A percentile compares a stretch with the other conserved stretches of the same genome.
phyloP scores from a whole-genome alignment of 1,140 invertebrate species.

The Drosophila kepulauana region DNA sequence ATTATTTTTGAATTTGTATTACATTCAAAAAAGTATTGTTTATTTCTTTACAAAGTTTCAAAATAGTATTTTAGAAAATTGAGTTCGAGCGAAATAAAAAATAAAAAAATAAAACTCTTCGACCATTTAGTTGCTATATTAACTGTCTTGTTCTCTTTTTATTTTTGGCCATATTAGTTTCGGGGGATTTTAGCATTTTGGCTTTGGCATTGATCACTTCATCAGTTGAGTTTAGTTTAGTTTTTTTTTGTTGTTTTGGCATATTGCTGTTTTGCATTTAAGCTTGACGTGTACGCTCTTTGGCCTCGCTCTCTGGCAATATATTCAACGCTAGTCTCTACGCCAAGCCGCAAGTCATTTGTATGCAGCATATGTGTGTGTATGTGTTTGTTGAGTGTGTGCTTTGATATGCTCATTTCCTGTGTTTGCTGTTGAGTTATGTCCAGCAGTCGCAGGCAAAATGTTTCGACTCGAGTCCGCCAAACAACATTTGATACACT shows the following conservation, averaged over 20 bases:
- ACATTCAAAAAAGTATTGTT: too few species aligned
- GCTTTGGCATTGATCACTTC: conserved; percentile 2
- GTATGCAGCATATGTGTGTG: background rate
- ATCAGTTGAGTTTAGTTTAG: background rate
- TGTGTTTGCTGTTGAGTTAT: conserved; percentile 19
- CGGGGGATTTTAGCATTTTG: too few species aligned
- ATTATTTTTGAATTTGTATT: too few species aligned
- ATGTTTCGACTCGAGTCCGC: conserved; percentile 8
- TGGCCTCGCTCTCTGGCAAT: conserved; percentile 4
- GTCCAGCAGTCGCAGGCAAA: conserved; percentile 1
- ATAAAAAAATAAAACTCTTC: too few species aligned
- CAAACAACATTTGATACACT: conserved; percentile 1
- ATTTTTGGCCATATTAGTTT: background rate
- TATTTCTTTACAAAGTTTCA: too few species aligned
- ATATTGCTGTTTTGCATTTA: conserved; percentile 12
- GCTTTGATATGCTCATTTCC: conserved; percentile 26
- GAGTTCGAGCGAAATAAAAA: too few species aligned
- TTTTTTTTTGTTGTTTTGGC: too few species aligned
- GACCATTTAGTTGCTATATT: too few species aligned
- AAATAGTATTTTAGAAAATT: too few species aligned
- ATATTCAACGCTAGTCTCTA: conserved; percentile 6
- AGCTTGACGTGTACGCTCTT: conserved; percentile 8
- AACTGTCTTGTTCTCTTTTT: too few species aligned
- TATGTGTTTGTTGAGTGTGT: conserved; percentile 4
- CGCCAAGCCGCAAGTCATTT: conserved; percentile 25